Conservation (phyloP, 2,113 vertebrate genomes). For the Barbus barbus region DNA sequence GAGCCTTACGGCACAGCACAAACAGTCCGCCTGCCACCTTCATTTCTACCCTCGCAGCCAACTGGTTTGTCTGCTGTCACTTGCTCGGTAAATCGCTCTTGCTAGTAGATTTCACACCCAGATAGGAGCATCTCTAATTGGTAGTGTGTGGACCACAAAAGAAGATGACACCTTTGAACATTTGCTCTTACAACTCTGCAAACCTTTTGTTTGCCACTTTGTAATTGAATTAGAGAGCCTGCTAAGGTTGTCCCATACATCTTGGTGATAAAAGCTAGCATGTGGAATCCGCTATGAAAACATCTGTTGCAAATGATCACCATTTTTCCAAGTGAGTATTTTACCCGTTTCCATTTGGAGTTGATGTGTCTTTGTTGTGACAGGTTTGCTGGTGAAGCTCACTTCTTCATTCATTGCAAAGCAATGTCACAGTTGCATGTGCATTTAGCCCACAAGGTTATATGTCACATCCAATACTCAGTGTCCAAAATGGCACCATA, state of each 20-base stretch:
- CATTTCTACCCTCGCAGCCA: constrained; percentile 10
- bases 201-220: constrained; percentile 40
- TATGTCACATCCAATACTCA: constrained; percentile 15
- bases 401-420: not conserved
- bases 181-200: constrained; percentile 40
- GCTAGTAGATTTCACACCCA: constrained; percentile 49
- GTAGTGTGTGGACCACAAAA: constrained; percentile 28
- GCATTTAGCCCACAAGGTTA: not conserved
- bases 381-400: constrained; percentile 30
- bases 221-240: constrained; percentile 46
- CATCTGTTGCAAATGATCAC: constrained; percentile 44
- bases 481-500: not conserved
- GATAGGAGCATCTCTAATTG: constrained; percentile 42
- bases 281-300: not conserved
- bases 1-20: constrained; percentile 21
- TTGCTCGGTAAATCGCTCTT: constrained; percentile 38
- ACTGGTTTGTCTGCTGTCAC: constrained; percentile 46
- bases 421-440: not conserved
- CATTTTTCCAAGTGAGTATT: constrained; percentile 18
- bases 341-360: constrained; percentile 10
- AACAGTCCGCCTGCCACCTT: constrained; percentile 17
- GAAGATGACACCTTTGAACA: constrained; percentile 28
- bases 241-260: not conserved
- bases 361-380: constrained; percentile 49
- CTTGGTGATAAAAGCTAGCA: constrained; percentile 16